phyloP scores from a whole-genome alignment of 2,888 invertebrate genomes.

The Anodontia alba region DNA sequence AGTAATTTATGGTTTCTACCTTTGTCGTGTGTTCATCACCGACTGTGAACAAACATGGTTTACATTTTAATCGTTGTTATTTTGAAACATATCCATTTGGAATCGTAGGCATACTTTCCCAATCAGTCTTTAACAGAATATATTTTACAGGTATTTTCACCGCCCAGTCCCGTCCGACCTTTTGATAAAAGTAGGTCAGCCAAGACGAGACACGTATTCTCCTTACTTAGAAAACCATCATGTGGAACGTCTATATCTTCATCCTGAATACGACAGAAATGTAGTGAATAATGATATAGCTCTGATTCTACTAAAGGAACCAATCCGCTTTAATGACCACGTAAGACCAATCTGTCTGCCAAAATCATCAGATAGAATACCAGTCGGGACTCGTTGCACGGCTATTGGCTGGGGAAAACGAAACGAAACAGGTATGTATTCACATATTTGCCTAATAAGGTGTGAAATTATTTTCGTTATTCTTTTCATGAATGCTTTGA shows the following conservation, averaged over 20 bases:
- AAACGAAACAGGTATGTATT: conserved; percentile 63
- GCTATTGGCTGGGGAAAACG: conserved; percentile 78
- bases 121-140: too few relatives aligned
- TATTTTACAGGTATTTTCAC: not conserved
- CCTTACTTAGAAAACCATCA: conserved; percentile 68
- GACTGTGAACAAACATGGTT: too few relatives aligned
- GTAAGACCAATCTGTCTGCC: conserved; percentile 78
- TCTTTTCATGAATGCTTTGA: too few relatives aligned
- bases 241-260: conserved; percentile 60
- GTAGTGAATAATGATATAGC: conserved; percentile 79
- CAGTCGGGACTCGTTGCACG: conserved; percentile 72
- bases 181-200: conserved; percentile 69
- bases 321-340: conserved; percentile 75
- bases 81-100: too few relatives aligned
- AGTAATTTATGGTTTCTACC: too few relatives aligned
- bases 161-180: conserved; percentile 46
- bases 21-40: too few relatives aligned
- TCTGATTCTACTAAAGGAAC: conserved; percentile 69
- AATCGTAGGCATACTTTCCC: too few relatives aligned
- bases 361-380: conserved; percentile 45
- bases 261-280: conserved; percentile 62
- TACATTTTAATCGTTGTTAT: too few relatives aligned
- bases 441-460: too few relatives aligned
- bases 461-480: too few relatives aligned
- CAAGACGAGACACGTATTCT: conserved; percentile 72